phyloP scores from a whole-genome alignment of 2,797 vertebrate genomes.

The Siniperca scherzeri region DNA sequence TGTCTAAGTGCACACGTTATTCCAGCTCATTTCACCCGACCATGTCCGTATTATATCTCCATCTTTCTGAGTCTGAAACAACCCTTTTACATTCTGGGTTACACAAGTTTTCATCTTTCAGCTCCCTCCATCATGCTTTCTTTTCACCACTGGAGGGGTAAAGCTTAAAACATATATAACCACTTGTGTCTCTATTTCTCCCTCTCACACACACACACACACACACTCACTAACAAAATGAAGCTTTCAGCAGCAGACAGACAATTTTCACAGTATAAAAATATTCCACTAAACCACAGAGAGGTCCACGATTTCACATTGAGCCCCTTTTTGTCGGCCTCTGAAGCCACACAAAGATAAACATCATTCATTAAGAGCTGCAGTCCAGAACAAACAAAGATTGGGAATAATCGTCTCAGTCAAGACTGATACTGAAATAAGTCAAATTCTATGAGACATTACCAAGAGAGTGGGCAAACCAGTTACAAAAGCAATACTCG shows the following conservation, averaged over 20 bases:
- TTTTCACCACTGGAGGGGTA: constrained; percentile 5
- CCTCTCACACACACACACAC: constrained; percentile 5
- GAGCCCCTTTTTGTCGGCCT: constrained; percentile 51
- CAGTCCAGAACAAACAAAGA: constrained; percentile 43
- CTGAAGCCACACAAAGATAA: constrained; percentile 50
- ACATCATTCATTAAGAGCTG: constrained; percentile 48
- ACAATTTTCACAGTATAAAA: constrained; percentile 81
- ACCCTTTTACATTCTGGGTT: constrained; percentile 46
- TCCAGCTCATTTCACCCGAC: constrained; percentile 18
- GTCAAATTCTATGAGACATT: constrained; percentile 15
- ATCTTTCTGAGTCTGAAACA: constrained; percentile 15
- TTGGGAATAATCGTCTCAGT: constrained; percentile 16
- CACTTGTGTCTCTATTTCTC: background rate
- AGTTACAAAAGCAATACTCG: constrained; percentile 52
- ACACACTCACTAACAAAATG: constrained; percentile 7
- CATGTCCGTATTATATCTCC: background rate
- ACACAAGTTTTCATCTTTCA: background rate
- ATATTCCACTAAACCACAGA: constrained; percentile 65
- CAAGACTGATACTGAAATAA: constrained; percentile 9
- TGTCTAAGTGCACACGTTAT: constrained; percentile 20
- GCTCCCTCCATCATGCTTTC: constrained; percentile 16
- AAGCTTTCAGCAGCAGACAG: constrained; percentile 50
- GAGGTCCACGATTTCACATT: constrained; percentile 71
- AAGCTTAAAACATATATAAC: constrained; percentile 26
- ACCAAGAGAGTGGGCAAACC: constrained; percentile 18